Conservation (phyloP, 2,113 vertebrate species). For the Oxyura jamaicensis region DNA sequence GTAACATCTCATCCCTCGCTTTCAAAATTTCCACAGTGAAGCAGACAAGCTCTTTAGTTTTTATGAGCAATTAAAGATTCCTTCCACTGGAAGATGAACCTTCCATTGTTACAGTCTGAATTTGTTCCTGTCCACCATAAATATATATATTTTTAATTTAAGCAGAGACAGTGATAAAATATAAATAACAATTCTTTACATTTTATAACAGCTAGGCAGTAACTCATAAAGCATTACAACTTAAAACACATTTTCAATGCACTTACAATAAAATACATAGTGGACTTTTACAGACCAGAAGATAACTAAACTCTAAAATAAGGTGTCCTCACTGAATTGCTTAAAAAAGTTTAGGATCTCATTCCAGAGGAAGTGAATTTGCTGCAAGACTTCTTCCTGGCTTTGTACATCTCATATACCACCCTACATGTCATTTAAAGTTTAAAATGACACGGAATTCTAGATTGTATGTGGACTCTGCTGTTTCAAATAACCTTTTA, state of each 20-base stretch:
- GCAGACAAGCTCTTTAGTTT: neutral
- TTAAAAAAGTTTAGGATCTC: neutral
- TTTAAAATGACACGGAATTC: conserved; percentile 16
- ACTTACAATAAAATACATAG: neutral
- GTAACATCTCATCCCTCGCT: neutral
- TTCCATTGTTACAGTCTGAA: neutral
- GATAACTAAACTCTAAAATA: conserved; percentile 46
- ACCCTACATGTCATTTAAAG: conserved; percentile 3
- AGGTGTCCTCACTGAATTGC: conserved; percentile 14
- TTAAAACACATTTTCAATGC: neutral
- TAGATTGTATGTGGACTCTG: neutral
- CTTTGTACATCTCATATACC: neutral
- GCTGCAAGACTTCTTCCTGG: neutral
- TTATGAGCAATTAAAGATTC: neutral
- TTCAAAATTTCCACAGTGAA: neutral
- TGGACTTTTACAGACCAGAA: conserved; percentile 18
- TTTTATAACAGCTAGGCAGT: neutral
- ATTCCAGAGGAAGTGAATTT: conserved; percentile 28
- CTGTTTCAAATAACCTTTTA: conserved; percentile 21
- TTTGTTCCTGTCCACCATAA: neutral
- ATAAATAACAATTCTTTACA: neutral
- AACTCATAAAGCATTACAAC: neutral
- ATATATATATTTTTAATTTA: neutral
- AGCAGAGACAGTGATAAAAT: neutral
- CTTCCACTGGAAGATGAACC: neutral